Conservation (phyloP, 2,888 invertebrate species). For the Drosophila merina region DNA sequence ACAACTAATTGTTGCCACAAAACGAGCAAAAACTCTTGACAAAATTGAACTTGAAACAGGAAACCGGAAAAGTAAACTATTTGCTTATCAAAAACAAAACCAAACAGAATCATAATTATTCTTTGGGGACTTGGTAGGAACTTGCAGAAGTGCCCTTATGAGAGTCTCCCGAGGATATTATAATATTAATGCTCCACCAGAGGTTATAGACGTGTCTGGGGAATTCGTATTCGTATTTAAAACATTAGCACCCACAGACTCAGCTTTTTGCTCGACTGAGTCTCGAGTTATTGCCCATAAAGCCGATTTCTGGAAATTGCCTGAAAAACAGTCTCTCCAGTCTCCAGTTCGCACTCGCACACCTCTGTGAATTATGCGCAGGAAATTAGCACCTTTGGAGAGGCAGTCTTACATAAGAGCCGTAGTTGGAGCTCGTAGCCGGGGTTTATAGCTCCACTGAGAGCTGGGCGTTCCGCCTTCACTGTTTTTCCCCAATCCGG, state of each 20-base stretch:
- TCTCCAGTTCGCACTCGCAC: slow-evolving; percentile 61
- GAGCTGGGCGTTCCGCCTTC: slow-evolving; percentile 22
- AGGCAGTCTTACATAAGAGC: slow-evolving; percentile 23
- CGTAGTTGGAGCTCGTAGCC: slow-evolving; percentile 14
- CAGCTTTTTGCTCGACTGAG: slow-evolving; percentile 5
- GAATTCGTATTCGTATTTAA: slow-evolving; percentile 19
- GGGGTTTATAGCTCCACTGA: slow-evolving; percentile 27
- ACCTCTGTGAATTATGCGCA: slow-evolving; percentile 75
- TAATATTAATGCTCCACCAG: slow-evolving; percentile 4
- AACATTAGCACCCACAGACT: slow-evolving; percentile 34
- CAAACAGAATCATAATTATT: neutral
- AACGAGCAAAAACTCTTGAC: neutral
- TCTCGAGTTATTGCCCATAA: slow-evolving; percentile 63
- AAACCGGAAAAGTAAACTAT: neutral
- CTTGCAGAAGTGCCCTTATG: neutral
- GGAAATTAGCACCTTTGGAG: slow-evolving; percentile 71
- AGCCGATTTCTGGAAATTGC: slow-evolving; percentile 50
- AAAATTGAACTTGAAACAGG: slow-evolving; percentile 29
- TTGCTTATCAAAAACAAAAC: neutral
- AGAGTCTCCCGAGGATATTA: neutral
- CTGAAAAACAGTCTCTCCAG: slow-evolving; percentile 44
- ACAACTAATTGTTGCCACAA: neutral
- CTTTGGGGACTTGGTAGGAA: neutral
- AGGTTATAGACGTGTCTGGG: slow-evolving; percentile 15
- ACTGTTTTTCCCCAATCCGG: slow-evolving; percentile 19